Conservation (phyloP, 2,113 vertebrate species). For the Beaufortia kweichowensis region DNA sequence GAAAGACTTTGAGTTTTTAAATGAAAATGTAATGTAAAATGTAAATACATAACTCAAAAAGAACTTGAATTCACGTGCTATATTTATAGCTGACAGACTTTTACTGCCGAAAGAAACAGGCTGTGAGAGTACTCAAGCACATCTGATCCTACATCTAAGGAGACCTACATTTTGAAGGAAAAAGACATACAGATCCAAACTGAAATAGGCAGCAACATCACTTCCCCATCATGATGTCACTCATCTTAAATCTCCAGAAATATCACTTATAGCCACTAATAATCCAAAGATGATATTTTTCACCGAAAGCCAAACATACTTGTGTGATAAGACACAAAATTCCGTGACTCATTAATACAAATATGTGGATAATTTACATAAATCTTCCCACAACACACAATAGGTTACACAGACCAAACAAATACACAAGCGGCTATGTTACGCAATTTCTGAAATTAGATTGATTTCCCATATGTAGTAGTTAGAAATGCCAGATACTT, state of each 20-base stretch:
- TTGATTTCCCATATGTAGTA: too few species aligned
- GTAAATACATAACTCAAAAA: conserved; percentile 5
- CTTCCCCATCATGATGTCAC: neutral
- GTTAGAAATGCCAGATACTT: conserved; percentile 55
- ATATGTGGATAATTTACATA: too few species aligned
- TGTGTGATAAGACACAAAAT: neutral
- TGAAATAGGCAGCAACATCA: neutral
- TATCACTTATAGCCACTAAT: neutral
- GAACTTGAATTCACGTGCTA: conserved; percentile 10
- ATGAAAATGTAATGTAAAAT: neutral
- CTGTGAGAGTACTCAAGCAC: conserved; percentile 15
- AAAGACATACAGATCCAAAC: neutral
- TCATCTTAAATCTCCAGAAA: neutral
- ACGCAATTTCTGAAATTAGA: too few species aligned
- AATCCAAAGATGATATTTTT: neutral
- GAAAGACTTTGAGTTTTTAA: neutral
- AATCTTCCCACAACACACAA: too few species aligned
- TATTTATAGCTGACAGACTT: conserved; percentile 11
- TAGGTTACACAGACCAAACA: neutral
- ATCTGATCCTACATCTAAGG: conserved; percentile 36
- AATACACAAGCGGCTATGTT: neutral
- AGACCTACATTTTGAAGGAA: conserved; percentile 34
- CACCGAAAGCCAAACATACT: neutral
- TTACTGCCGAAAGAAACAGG: neutral
- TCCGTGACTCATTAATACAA: neutral